Base-by-base conservation (phyloP, 2,888 invertebrate species). In the Magallana nippona region DNA sequence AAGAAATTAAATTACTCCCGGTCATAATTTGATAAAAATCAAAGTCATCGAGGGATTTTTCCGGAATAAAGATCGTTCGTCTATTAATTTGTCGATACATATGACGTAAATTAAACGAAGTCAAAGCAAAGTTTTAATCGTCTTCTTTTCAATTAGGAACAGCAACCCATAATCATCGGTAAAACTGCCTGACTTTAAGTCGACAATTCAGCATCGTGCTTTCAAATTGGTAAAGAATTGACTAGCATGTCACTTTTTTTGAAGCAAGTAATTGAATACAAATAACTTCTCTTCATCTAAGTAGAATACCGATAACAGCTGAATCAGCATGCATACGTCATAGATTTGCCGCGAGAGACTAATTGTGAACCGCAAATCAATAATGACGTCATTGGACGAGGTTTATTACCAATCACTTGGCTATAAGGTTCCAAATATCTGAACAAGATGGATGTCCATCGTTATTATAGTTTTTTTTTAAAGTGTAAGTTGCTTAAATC, bases 241-340 rank as follows among this genome's bases (percentile, higher is more conserved):
- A 71, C 71, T 32, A 71, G 71, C 32, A 71, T 27, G 71, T 71
- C 71, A 71, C 71, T 19, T n/a, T 71, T n/a, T 71, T 71, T 71
- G 5, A 32, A 19, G 27, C 19, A 71, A 71, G 15, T 71, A 71
- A 71, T 71, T 71, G 71, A 71, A 71, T 71, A 71, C 71, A 27
- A 71, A 27, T 71, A 32, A 60, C n/a, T 60, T 60, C 60, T 60
- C 60, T 60, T 60, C 27, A 71, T 27, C 44, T 44, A 71, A 71
- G 32, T 22, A 71, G 71, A 13, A 15, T 71, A 19, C 71, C 13
- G 71, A 71, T 71, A 71, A 71, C 22, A 32, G 71, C 32, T 71
- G 71, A 71, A 71, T 71, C 27, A 71, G 32, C 71, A 19, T 5
- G 32, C 71, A 71, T 11, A 71, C 71, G 71, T 71, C 71, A 71